Base-by-base conservation (phyloP, 2,888 invertebrate species). In the Pinctada fucata region DNA sequence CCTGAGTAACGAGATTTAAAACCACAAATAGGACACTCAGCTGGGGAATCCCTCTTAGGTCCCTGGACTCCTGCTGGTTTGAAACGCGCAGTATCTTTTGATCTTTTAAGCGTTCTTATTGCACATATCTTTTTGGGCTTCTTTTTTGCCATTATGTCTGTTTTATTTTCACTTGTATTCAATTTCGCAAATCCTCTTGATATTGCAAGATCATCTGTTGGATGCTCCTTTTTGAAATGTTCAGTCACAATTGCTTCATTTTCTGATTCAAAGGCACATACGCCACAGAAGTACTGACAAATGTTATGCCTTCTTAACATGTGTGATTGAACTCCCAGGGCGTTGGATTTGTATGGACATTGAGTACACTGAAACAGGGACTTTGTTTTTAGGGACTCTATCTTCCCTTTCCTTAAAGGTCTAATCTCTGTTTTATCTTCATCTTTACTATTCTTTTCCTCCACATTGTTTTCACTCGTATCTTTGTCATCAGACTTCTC, bases 11-110 rank as follows among this genome's bases (percentile, higher is more conserved):
- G 48, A 13, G 74, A 74, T 13, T n/a, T n/a, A 74, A 66, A 74
- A 65, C 45, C 66, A 66, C 74, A 74, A 65, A 74, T 10, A n/a
- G 74, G 74, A 74, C 74, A 74, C n/a, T 45, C 48, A n/a, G 65
- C 74, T 10, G 58, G 58, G 6, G 10, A 8, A 52, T 52, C 10
- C 10, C 58, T 52, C 58, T 52, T 52, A 52, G 58, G 58, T 5
- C 10, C 58, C 5, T 52, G 5, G 5, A 8, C 10, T 52, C 5
- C 5, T 52, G 5, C 10, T 8, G 10, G 58, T 10, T 52, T 5
- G 5, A 8, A 10, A 52, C 5, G 10, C 5, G 6, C 10, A 10
- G 10, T 52, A 10, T 52, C 10, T 10, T 52, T 52, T 52, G 58
- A 5, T 52, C 10, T 52, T 52, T 52, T 52, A 5, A 52, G 10